Percentiles rank a stretch among this genome's conserved stretches.
Conservation (phyloP, 2,113 vertebrate species). For the Anarhynchus alexandrinus region DNA sequence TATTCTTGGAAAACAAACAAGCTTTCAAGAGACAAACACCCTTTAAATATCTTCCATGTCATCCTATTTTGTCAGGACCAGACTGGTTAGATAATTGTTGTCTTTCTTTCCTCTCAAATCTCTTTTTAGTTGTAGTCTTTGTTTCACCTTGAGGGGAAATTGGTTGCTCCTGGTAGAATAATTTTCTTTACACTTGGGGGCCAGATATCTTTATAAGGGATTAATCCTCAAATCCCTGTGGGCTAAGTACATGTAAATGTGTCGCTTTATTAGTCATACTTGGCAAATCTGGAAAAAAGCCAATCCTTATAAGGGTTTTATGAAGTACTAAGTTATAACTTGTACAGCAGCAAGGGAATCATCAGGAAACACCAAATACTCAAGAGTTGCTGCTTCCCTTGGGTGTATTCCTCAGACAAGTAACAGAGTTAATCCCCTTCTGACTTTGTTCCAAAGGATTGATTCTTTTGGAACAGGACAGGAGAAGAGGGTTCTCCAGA, state of each 20-base stretch:
- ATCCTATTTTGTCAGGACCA: neutral
- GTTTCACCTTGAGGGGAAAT: constrained; percentile 35
- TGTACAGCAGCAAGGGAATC: neutral
- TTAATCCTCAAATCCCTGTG: neutral
- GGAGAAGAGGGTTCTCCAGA: neutral
- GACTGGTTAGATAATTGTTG: neutral
- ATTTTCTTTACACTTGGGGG: constrained; percentile 22
- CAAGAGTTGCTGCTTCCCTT: neutral
- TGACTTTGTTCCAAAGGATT: neutral
- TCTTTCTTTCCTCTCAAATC: neutral
- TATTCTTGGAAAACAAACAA: neutral
- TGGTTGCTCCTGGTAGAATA: neutral
- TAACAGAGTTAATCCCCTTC: neutral
- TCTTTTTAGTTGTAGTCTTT: neutral
- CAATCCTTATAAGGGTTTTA: neutral
- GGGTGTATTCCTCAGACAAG: neutral
- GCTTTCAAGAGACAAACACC: neutral
- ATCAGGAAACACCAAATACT: neutral
- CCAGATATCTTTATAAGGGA: constrained; percentile 27
- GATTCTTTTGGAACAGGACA: neutral
- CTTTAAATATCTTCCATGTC: neutral
- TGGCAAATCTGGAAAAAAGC: neutral
- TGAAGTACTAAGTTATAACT: neutral
- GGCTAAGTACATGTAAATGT: constrained; percentile 34
- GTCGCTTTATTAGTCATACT: constrained; percentile 9